Base-by-base conservation (phyloP, 2,888 invertebrate genomes). In the Formica aserva region DNA sequence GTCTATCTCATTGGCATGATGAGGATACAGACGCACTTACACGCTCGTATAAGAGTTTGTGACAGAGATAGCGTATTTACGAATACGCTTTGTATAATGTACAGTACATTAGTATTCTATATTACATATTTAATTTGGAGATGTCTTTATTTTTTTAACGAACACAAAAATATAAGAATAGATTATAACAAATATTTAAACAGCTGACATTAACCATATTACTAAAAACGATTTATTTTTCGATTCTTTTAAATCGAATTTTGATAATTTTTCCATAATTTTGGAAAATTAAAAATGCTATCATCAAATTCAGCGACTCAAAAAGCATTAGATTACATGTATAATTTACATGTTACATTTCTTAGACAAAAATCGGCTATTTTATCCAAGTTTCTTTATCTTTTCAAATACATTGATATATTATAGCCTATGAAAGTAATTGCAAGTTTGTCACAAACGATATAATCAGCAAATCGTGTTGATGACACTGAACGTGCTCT, bases 361-460 rank as follows among this genome's bases (percentile, higher is more conserved):
- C n/a, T 52, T 52, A 52, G 45, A 5, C 1, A 52, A n/a, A 52
- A 52, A 15, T 52, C 8, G 41, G 13, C 6, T 52, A 52, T 52
- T 52, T n/a, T 52, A 11, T n/a, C n/a, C 13, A 69, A 67, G 18
- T 66, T 38, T 67, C 38, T 52, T 35, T 52, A 66, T 66, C 26
- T 38, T 38, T 67, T 35, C 26, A 22, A 35, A n/a, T 52, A 41
- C n/a, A 52, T 18, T 8, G 67, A 29, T 55, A 26, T 29, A 55
- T 55, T 67, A 52, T 22, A 63, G 6, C 38, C 26, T n/a, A n/a
- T 52, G 76, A 52, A 55, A 65, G 52, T 69, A 77, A 77, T 69
- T 55, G 29, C 26, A 9, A 41, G 15, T 67, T 77, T 41, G 38
- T 69, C 55, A n/a, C n/a, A 6, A 77, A n/a, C 22, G 55, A 57